These are phyloP conservation scores for Strigamia maritima DNA, from an alignment of 2,888 invertebrate genomes.

Conservation along the genomic window DNA sequence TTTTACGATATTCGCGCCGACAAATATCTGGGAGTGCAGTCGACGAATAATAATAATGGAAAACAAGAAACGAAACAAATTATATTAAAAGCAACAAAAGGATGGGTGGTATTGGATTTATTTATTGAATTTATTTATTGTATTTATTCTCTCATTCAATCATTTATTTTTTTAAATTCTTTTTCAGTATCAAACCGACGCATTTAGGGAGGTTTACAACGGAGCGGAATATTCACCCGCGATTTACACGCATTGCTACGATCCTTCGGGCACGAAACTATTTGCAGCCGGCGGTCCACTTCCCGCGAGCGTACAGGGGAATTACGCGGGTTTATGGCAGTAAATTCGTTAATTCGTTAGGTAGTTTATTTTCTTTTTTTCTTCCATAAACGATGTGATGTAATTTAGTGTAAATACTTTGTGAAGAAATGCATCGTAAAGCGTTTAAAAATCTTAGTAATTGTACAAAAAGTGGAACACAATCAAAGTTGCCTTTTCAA, in stretches of 20 bases:
- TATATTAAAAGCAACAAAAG: constrained; percentile 79
- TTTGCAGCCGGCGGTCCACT: constrained; percentile 95
- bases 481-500: constrained; percentile 25
- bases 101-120: constrained; percentile 68
- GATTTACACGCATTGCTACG: constrained; percentile 95
- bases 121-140: neutral
- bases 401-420: neutral
- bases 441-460: neutral
- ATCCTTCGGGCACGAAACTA: constrained; percentile 81
- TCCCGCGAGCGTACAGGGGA: constrained; percentile 84
- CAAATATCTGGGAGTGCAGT: constrained; percentile 76
- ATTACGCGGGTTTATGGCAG: constrained; percentile 93
- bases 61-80: constrained; percentile 56
- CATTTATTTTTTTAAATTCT: neutral
- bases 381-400: constrained; percentile 1
- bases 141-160: no score
- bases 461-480: constrained; percentile 28
- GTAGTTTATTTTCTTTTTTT: neutral
- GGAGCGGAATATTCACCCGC: constrained; percentile 81
- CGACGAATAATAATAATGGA: neutral
- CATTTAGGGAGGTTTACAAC: constrained; percentile 76
- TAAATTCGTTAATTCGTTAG: constrained; percentile 50
- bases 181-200: constrained; percentile 74
- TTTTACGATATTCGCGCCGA: constrained; percentile 90
- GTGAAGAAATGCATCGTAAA: neutral